Percentiles rank a stretch among this genome's conserved stretches.
phyloP scores from a whole-genome alignment of 1,140 invertebrate genomes.

The Platorchestia sp. region DNA sequence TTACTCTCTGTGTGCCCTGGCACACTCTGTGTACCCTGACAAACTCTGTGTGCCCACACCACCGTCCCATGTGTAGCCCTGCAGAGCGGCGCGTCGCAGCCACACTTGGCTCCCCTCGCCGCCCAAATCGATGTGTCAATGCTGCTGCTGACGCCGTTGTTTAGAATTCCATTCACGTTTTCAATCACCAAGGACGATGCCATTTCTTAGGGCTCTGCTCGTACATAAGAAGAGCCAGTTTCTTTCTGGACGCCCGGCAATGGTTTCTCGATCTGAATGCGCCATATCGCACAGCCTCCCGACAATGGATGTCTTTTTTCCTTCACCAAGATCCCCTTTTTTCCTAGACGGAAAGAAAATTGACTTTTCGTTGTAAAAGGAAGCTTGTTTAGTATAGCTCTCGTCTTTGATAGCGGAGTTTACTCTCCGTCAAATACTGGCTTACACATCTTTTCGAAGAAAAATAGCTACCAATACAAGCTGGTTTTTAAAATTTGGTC shows the following conservation, averaged over 20 bases:
- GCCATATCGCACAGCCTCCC: conserved; percentile 21
- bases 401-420: not conserved
- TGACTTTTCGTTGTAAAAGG: not conserved
- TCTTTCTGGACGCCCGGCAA: conserved; percentile 18
- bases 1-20: not conserved
- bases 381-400: not conserved
- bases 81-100: not conserved
- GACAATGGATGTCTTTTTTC: conserved; percentile 41
- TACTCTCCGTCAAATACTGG: not conserved
- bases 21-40: not conserved
- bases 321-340: not conserved
- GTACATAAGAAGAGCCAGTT: conserved; percentile 50
- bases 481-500: no score
- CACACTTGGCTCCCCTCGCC: not conserved
- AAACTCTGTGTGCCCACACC: not conserved
- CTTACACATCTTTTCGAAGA: not conserved
- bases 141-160: conserved; percentile 38
- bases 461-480: no score
- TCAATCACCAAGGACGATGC: conserved; percentile 52
- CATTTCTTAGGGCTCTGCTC: conserved; percentile 47
- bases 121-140: conserved; percentile 35
- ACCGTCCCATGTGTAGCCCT: not conserved
- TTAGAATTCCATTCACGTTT: conserved; percentile 52
- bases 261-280: conserved; percentile 49
- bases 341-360: not conserved